Evolutionary conservation across 2,113 vertebrate species (phyloP), one percentile per base, ranked within the genome.

Genomic region (Pseudorhombus dupliciocellatus): DNA sequence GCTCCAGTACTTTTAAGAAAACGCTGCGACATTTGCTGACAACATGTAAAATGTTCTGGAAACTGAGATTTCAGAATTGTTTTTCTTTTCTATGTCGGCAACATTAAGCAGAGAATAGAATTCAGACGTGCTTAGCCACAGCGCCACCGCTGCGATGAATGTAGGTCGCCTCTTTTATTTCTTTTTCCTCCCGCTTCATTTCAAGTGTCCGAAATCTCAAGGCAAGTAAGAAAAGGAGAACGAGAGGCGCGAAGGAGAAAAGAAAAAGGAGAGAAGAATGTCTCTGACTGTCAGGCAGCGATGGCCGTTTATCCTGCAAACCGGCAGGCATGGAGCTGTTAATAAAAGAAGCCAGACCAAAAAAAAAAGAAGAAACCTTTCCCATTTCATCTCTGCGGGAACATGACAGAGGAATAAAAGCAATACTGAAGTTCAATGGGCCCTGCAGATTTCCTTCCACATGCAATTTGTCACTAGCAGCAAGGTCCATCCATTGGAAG

Each of bases 311-410:
- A 84, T 86, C 72, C 87, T 44, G 80, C 62, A 53, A 48, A 83
- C 81, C 79, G 55, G 62, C 34, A 65, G 80, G 79, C 86, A 84
- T 44, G 25, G 55, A 81, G 75, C 73, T 62, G 42, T 81, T 80
- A 87, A 90, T 86, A 79, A 85, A 77, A 54, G 70, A 75, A 66
- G 71, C 31, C 28, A 51, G 55, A 44, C 46, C 10, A 11, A 34
- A 55, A 66, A 64, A 64, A 68, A 50, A 42, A 24, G 34, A 42
- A 68, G 75, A 80, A 80, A 80, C 40, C 4, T 69, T 83, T 86
- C 75, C 80, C 80, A 82, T 87, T 90, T 88, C 85, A 85, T 84
- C 87, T 87, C 85, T n/a, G 78, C 77, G 26, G 85, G 84, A 90
- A 90, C 81, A 85, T 74, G 84, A 88, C 81, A 75, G 84, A 85